Evolutionary conservation across 92 coral and sea anemone species (phyloP), one percentile per base, ranked within the genome.

Genomic region (Heliopora coerulea): DNA sequence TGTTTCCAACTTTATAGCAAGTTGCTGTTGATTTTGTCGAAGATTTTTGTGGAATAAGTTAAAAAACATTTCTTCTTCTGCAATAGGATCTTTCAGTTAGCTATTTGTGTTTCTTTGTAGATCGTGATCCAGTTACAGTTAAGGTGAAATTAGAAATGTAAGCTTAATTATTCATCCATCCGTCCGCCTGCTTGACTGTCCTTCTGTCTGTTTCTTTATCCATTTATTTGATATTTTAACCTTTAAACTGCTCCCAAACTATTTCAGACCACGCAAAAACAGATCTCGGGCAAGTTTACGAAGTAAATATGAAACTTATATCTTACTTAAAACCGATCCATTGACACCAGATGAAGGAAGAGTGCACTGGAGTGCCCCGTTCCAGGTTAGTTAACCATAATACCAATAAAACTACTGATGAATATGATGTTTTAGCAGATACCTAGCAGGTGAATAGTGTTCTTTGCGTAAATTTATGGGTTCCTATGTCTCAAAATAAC

Each of bases 341-440:
- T 70, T 85, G 49, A 84, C 85, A 12, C 96, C 97, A 17, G 96
- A 91, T 70, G 81, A 92, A 31, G 95, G 97, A 24, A 82, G 85
- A 86, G 95, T 89, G 1, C 86, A 91, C 54, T 91, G 95, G 95
- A 88, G 88, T 66, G 76, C 61, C 76, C 64, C 86, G 25, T 91
- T 91, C 72, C 93, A 91, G 86, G 97, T 91, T 68, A 17, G 31
- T 18, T 10, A 9, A n/a, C n/a, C n/a, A n/a, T n/a, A n/a, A n/a
- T n/a, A n/a, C n/a, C n/a, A n/a, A n/a, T n/a, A n/a, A n/a, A n/a
- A n/a, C n/a, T n/a, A n/a, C n/a, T n/a, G n/a, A n/a, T n/a, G n/a
- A n/a, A n/a, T n/a, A n/a, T n/a, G n/a, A n/a, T n/a, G n/a, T n/a
- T n/a, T n/a, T n/a, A n/a, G n/a, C n/a, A n/a, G n/a, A n/a, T n/a